These are phyloP conservation scores for Lacanobia oleracea DNA, from an alignment of 2,888 invertebrate genomes.

Conservation along the genomic window DNA sequence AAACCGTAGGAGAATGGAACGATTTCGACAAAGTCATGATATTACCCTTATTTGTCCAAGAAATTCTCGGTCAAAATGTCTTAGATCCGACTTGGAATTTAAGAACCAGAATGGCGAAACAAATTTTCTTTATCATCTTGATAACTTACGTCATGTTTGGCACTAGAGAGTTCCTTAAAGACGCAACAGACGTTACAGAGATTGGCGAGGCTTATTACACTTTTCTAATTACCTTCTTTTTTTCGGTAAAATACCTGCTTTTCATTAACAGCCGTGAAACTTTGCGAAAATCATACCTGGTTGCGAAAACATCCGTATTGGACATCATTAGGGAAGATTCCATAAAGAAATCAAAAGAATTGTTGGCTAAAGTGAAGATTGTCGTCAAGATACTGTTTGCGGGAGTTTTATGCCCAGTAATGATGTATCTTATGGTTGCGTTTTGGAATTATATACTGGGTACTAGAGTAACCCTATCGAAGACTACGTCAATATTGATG, in stretches of 20 bases:
- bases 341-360: conserved; percentile 48
- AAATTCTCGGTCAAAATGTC: conserved; percentile 78
- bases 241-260: conserved; percentile 71
- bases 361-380: conserved; percentile 66
- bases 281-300: conserved; percentile 73
- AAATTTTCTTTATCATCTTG: conserved; percentile 68
- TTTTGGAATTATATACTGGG: conserved; percentile 76
- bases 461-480: conserved; percentile 73
- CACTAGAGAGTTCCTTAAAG: conserved; percentile 72
- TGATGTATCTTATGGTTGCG: conserved; percentile 69
- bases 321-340: conserved; percentile 68
- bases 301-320: conserved; percentile 73
- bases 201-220: conserved; percentile 79
- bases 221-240: conserved; percentile 69
- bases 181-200: conserved; percentile 67
- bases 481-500: conserved; percentile 77
- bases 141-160: conserved; percentile 77
- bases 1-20: conserved; percentile 74
- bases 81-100: conserved; percentile 80
- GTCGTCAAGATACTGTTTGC: conserved; percentile 66
- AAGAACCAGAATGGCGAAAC: conserved; percentile 68
- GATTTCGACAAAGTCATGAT: conserved; percentile 74
- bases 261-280: conserved; percentile 67
- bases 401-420: conserved; percentile 68
- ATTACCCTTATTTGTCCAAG: conserved; percentile 71